Conservation (phyloP, 2,113 vertebrate species). For the Emydura subglobosa region DNA sequence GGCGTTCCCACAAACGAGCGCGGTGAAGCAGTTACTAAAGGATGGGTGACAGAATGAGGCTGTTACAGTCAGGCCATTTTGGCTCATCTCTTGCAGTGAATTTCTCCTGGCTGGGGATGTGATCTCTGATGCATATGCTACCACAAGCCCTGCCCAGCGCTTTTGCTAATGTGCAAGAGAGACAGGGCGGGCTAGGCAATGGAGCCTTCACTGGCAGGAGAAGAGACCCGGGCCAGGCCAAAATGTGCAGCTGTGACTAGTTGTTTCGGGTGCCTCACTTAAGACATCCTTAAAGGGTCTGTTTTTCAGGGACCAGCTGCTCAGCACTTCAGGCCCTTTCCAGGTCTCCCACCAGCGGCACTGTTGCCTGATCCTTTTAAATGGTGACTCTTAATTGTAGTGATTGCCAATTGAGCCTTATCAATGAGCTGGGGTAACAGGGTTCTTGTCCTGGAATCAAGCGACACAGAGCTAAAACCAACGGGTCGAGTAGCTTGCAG, state of each 20-base stretch:
- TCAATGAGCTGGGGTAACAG: no score
- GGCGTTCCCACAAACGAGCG: neutral
- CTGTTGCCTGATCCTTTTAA: neutral
- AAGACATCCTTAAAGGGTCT: neutral
- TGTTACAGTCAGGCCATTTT: neutral
- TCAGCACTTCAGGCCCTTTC: neutral
- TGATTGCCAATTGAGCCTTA: no score
- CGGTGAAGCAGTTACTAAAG: neutral
- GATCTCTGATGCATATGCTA: neutral
- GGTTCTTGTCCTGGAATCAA: no score
- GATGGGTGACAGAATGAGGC: no score
- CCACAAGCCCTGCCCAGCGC: neutral
- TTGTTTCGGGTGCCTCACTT: rapidly evolving
- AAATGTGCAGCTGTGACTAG: neutral
- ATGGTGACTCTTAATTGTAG: neutral
- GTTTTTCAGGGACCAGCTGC: neutral
- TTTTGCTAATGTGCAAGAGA: neutral
- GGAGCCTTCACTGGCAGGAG: neutral
- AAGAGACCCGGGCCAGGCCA: neutral
- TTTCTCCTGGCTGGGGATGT: neutral
- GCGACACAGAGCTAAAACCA: no score
- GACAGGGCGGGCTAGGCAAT: neutral
- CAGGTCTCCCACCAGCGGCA: neutral
- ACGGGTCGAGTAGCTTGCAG: neutral
- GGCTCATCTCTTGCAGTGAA: neutral